These are phyloP conservation scores for Calcarius lapponicus DNA, from an alignment of 2,797 vertebrate species.

Conservation along the genomic window DNA sequence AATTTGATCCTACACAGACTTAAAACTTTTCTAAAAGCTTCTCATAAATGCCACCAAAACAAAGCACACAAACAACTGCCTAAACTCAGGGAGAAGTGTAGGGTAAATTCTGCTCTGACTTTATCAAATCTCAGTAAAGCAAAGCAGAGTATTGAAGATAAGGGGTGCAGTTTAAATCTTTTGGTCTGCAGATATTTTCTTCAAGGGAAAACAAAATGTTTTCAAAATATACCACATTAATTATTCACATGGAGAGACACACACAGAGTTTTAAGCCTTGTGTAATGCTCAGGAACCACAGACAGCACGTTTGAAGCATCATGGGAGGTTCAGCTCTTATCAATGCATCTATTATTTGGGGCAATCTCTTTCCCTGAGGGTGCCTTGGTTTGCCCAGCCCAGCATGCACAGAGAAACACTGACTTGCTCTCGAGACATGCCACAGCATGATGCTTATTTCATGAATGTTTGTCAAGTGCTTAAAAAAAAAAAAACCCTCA, in stretches of 20 bases:
- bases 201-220: background rate
- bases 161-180: background rate
- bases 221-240: background rate
- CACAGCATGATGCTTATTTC: constrained; percentile 45
- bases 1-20: background rate
- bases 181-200: background rate
- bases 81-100: background rate
- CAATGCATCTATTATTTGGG: constrained; percentile 61
- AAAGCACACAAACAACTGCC: background rate
- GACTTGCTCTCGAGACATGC: constrained; percentile 44
- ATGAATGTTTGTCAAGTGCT: constrained; percentile 41
- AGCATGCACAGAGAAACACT: background rate
- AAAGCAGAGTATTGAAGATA: background rate
- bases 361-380: constrained; percentile 46
- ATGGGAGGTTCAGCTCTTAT: constrained; percentile 58
- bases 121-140: background rate
- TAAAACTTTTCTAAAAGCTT: background rate
- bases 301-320: background rate
- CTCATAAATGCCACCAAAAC: background rate
- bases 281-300: constrained; percentile 1
- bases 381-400: constrained; percentile 44
- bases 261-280: background rate
- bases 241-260: background rate
- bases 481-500: background rate
- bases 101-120: background rate